Evolutionary conservation across 2,797 vertebrate genomes (phyloP).

Genomic region (Vespertilio murinus): DNA sequence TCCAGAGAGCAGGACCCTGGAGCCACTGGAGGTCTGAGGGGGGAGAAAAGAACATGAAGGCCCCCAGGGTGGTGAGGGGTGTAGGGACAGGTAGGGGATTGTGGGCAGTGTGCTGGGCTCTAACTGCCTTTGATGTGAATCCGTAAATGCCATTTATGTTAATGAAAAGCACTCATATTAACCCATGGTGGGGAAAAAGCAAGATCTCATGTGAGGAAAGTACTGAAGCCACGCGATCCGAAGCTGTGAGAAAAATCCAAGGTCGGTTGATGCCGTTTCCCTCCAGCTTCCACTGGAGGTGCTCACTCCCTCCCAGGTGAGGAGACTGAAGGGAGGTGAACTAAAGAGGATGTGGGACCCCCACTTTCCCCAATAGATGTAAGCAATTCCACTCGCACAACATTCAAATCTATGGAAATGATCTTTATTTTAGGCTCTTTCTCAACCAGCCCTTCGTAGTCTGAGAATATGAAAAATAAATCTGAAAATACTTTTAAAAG

Average conservation of each 20-base stretch:
- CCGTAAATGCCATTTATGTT: not conserved
- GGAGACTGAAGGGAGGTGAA: not conserved
- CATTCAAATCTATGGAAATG: constrained; percentile 74
- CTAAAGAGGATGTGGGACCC: constrained; percentile 5
- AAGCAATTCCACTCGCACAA: constrained; percentile 21
- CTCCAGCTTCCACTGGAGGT: not conserved
- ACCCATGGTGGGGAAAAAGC: not conserved
- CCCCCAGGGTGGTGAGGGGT: not conserved
- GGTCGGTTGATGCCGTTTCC: not conserved
- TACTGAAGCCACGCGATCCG: not conserved
- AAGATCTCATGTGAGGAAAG: not conserved
- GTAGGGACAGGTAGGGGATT: not conserved
- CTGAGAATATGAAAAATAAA: constrained; percentile 79
- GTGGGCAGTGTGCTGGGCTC: not conserved
- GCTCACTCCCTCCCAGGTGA: fast-evolving
- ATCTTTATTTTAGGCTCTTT: constrained; percentile 73
- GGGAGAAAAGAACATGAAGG: not conserved
- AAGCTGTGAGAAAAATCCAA: not conserved
- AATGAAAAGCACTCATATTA: not conserved
- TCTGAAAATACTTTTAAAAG: constrained; percentile 77
- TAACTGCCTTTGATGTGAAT: not conserved
- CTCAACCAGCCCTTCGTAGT: constrained; percentile 72
- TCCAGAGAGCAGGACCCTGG: not conserved
- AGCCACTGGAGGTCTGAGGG: not conserved
- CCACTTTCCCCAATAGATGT: constrained; percentile 19